Evolutionary conservation across 2,113 vertebrate species (phyloP).

Genomic region (Setophaga kirtlandii): DNA sequence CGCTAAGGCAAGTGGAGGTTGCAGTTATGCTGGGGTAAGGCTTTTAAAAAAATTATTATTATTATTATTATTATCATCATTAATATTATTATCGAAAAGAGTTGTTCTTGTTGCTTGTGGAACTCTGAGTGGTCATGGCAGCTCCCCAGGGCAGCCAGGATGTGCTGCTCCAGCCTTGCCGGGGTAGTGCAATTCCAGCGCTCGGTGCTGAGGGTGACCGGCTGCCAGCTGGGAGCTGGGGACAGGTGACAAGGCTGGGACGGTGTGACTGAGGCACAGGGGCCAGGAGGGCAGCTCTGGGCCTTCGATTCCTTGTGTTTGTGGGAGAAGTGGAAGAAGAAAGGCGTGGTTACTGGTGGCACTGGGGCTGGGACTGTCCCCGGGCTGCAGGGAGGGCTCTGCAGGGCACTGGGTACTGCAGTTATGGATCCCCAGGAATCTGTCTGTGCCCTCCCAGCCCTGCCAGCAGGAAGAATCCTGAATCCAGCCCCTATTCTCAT

Average conservation of each 20-base stretch:
- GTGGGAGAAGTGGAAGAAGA: not conserved
- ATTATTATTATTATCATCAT: rapidly evolving
- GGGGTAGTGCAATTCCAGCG: slow-evolving; percentile 24
- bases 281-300: not conserved
- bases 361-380: not conserved
- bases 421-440: rapidly evolving
- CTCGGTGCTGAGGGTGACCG: not conserved
- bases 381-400: not conserved
- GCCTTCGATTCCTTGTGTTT: rapidly evolving
- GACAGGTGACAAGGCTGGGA: not conserved
- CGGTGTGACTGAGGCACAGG: not conserved
- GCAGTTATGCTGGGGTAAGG: slow-evolving; percentile 54
- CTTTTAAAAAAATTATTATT: not conserved
- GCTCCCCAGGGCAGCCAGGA: not conserved
- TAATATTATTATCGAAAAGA: not conserved
- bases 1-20: slow-evolving; percentile 18
- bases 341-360: not conserved
- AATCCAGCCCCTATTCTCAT: not conserved
- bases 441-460: not conserved
- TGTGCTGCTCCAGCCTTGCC: not conserved
- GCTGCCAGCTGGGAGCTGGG: slow-evolving; percentile 20
- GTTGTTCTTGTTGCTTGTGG: not conserved
- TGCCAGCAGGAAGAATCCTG: rapidly evolving
- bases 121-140: slow-evolving; percentile 21
- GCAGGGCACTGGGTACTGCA: not conserved